A percentile compares a stretch with the other conserved stretches of the same genome.
These are phyloP conservation scores for Dipodomys spectabilis DNA, from an alignment of 2,113 vertebrate species.

Conservation along the genomic window DNA sequence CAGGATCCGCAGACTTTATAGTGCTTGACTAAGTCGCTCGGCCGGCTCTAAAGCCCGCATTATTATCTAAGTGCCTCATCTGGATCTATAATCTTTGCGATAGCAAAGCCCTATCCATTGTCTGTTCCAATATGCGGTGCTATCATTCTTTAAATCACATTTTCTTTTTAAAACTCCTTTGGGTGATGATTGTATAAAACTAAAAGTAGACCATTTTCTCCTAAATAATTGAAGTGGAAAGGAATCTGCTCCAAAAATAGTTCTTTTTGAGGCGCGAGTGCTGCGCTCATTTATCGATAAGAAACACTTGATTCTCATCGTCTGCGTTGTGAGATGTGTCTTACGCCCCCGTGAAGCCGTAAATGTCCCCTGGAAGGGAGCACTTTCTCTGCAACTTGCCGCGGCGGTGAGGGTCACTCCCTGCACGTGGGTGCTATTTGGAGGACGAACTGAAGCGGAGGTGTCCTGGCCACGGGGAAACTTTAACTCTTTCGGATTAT, in stretches of 20 bases:
- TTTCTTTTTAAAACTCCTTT: constrained; percentile 36
- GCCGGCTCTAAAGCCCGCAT: constrained; percentile 57
- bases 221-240: constrained; percentile 60
- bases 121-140: background rate
- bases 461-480: background rate
- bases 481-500: constrained; percentile 12
- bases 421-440: too few relatives aligned
- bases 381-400: background rate
- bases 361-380: background rate
- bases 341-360: constrained; percentile 9
- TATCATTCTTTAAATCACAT: constrained; percentile 39
- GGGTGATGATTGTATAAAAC: constrained; percentile 45
- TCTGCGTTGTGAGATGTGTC: background rate
- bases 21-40: constrained; percentile 56
- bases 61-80: constrained; percentile 61
- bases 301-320: background rate
- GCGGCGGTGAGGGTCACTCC: too few relatives aligned
- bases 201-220: constrained; percentile 38
- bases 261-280: background rate
- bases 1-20: constrained; percentile 58
- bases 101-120: constrained; percentile 51
- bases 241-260: background rate
- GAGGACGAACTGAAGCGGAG: background rate
- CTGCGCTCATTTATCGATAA: background rate
- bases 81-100: constrained; percentile 15